A percentile compares a stretch with the other conserved stretches of the same genome.
Evolutionary conservation across 2,113 vertebrate genomes (phyloP).

Genomic region (Mola mola): DNA sequence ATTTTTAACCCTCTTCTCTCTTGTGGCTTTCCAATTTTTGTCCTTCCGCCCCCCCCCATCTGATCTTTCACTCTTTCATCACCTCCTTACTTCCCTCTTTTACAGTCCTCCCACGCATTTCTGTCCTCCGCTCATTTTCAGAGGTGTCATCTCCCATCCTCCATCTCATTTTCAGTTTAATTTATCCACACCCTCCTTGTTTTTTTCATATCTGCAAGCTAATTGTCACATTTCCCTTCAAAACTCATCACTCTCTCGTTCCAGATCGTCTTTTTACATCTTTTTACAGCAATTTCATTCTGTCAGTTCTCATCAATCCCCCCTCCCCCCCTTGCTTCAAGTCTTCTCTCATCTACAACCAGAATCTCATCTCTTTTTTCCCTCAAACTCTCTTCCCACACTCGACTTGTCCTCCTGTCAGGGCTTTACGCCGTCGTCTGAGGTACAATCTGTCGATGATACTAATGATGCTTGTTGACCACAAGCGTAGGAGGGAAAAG

Average conservation of each 20-base stretch:
- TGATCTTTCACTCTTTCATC: background rate
- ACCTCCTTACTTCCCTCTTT: background rate
- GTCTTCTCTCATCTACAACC: background rate
- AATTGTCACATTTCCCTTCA: background rate
- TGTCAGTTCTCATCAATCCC: background rate
- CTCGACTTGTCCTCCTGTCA: conserved; percentile 7
- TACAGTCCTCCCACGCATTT: background rate
- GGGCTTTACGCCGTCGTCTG: conserved; percentile 2
- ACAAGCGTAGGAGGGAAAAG: no score
- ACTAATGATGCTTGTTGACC: no score
- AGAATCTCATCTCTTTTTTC: background rate
- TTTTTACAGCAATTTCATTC: background rate
- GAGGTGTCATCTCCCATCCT: background rate
- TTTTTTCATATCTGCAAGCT: no score
- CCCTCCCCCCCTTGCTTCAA: background rate
- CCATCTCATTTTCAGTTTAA: background rate
- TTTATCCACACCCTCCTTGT: background rate
- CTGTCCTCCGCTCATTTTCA: background rate
- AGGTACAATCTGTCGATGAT: background rate
- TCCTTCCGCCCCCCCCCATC: no score
- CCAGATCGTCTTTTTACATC: no score
- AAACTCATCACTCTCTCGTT: background rate
- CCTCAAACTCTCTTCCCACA: background rate
- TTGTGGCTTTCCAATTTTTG: background rate
- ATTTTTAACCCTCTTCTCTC: background rate